These are phyloP conservation scores for Tyto alba DNA, from an alignment of 2,113 vertebrate species.

Conservation along the genomic window DNA sequence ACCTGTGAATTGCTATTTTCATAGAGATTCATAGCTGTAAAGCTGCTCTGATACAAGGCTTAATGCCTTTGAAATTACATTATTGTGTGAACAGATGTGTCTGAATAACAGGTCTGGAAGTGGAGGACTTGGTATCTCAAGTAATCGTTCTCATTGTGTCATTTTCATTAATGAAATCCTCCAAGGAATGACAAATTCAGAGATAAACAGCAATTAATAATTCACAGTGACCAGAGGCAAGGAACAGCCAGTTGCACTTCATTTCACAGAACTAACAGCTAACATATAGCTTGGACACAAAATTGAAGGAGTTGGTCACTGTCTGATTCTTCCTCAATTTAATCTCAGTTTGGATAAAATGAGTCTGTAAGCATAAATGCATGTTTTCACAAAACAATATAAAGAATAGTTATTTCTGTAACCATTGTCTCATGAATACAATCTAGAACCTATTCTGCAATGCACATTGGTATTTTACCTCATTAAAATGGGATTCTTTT, in stretches of 20 bases:
- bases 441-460: background rate
- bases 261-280: background rate
- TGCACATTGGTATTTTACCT: background rate
- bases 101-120: background rate
- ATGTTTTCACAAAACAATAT: background rate
- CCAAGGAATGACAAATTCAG: conserved; percentile 19
- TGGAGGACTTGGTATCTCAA: background rate
- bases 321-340: background rate
- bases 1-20: background rate
- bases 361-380: background rate
- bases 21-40: background rate
- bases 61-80: conserved; percentile 10
- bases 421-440: background rate
- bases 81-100: background rate
- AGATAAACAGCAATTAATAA: conserved; percentile 57
- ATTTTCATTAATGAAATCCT: conserved; percentile 17
- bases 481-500: background rate
- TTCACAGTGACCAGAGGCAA: conserved; percentile 27
- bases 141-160: background rate
- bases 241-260: background rate
- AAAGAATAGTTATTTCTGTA: background rate
- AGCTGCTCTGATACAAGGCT: background rate
- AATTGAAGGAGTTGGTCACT: background rate
- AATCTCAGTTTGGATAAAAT: background rate
- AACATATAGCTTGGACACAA: background rate